These are phyloP conservation scores for Drosophila paucipuncta DNA, from an alignment of 2,888 invertebrate species.

Conservation along the genomic window DNA sequence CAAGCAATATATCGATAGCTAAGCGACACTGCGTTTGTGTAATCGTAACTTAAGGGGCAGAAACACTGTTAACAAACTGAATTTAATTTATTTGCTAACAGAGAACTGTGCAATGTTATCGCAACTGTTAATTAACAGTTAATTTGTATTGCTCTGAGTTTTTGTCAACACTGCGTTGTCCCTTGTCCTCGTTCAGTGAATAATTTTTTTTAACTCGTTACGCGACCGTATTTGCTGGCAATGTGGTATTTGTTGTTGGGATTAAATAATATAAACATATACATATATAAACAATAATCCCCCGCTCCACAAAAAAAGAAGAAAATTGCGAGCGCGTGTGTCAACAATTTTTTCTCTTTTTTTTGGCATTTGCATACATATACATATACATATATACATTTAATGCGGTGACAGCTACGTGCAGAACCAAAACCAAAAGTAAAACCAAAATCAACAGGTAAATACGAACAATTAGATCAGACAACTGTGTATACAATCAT, in stretches of 20 bases:
- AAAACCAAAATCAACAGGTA: constrained; percentile 75
- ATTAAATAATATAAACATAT: constrained; percentile 13
- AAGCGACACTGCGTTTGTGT: neutral
- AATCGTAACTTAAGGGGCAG: neutral
- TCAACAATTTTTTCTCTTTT: constrained; percentile 31
- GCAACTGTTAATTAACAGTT: constrained; percentile 49
- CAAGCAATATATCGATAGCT: neutral
- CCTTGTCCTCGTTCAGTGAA: constrained; percentile 40
- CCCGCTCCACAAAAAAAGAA: constrained; percentile 6
- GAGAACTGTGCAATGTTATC: neutral
- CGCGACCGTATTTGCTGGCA: constrained; percentile 51
- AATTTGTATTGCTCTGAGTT: constrained; percentile 50
- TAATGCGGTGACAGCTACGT: constrained; percentile 41
- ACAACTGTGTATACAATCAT: constrained; percentile 21
- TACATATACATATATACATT: constrained; percentile 10
- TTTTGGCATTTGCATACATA: constrained; percentile 46
- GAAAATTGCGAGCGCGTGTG: constrained; percentile 54
- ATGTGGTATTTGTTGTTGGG: constrained; percentile 40
- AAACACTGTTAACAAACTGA: constrained; percentile 14
- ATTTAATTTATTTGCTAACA: constrained; percentile 10
- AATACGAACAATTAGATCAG: constrained; percentile 57
- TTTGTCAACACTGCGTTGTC: constrained; percentile 55
- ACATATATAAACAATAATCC: constrained; percentile 11
- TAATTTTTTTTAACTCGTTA: constrained; percentile 12
- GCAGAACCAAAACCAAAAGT: constrained; percentile 40